Base-by-base conservation (phyloP, 1,140 invertebrate genomes). In the Ooceraea biroi region DNA sequence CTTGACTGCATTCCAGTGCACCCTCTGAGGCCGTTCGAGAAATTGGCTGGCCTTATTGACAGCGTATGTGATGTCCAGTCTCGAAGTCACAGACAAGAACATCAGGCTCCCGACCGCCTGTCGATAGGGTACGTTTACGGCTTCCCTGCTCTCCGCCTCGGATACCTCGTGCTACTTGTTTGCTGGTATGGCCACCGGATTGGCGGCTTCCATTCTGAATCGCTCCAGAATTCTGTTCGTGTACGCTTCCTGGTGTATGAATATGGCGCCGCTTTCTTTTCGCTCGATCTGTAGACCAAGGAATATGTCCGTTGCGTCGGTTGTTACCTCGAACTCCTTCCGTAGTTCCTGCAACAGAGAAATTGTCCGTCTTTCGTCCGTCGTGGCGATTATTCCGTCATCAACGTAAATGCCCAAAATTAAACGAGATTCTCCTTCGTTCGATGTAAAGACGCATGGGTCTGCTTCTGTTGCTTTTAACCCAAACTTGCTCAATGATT, bases 1-100 rank as follows among this genome's bases (percentile, higher is more conserved):
- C 82, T 94, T 93, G 3, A 92, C 87, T 14, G 89, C 89, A 80
- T 85, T 89, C 84, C 92, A 93, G 82, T 95, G 92, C 4, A 83
- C 65, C 58, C 88, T 73, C 63, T 88, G 69, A 30, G 88, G 92
- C 66, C 84, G 87, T 50, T 85, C 85, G 14, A 89, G 85, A 85
- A 88, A 94, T 68, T 90, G 85, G 50, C 90, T 90, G n/a, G 91
- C 30, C 22, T 85, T 65, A 50, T 71, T 88, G 0, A 65, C 4
- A 0, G 61, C 61, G 14, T 65, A 65, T 17, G 30, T 44, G 3
- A 44, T 44, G 41, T n/a, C n/a, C n/a, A n/a, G 61, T 0, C 61
- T 30, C 11, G 61, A 17, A 4, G 41, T 36, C 0, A 65, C 7
- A 2, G 61, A 19, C 14, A 41, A 0, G 27, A 5, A 65, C 36